phyloP scores from a whole-genome alignment of 2,113 vertebrate species.

The Oostethus manadensis region DNA sequence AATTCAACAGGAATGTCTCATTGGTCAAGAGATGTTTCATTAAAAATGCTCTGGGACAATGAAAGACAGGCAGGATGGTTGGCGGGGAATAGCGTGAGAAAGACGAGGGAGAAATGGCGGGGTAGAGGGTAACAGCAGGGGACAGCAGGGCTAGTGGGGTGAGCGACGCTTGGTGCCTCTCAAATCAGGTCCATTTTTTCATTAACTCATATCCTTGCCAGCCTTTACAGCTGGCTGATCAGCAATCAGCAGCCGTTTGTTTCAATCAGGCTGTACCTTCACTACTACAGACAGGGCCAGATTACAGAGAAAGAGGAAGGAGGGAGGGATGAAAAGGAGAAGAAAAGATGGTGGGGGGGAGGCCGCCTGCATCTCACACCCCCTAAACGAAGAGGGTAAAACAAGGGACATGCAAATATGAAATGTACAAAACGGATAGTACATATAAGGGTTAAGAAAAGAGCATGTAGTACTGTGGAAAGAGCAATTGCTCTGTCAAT shows the following conservation, averaged over 20 bases:
- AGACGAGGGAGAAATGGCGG: slow-evolving; percentile 45
- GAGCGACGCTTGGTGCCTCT: slow-evolving; percentile 76
- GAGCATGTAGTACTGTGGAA: slow-evolving; percentile 34
- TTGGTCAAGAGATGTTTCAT: neutral
- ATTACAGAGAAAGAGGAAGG: slow-evolving; percentile 55
- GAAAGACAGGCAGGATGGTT: slow-evolving; percentile 49
- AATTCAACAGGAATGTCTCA: no score
- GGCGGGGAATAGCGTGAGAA: slow-evolving; percentile 41
- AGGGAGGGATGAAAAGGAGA: slow-evolving; percentile 42
- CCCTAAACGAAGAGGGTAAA: slow-evolving; percentile 56
- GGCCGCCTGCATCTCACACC: slow-evolving; percentile 47
- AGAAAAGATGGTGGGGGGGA: slow-evolving; percentile 16
- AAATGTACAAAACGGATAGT: slow-evolving; percentile 41
- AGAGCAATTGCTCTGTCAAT: slow-evolving; percentile 41
- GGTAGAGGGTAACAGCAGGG: slow-evolving; percentile 63
- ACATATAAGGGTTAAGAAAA: slow-evolving; percentile 47
- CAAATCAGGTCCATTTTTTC: slow-evolving; percentile 87
- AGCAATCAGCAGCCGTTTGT: slow-evolving; percentile 90
- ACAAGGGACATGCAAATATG: slow-evolving; percentile 58
- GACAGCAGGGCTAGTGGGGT: slow-evolving; percentile 62
- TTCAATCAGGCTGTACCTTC: slow-evolving; percentile 86
- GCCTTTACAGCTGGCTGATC: slow-evolving; percentile 91
- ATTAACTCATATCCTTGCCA: slow-evolving; percentile 87
- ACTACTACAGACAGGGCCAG: slow-evolving; percentile 77
- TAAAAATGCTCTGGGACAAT: slow-evolving; percentile 41